Conservation (phyloP, 2,888 invertebrate genomes). For the Pachliopta kotzebuea region DNA sequence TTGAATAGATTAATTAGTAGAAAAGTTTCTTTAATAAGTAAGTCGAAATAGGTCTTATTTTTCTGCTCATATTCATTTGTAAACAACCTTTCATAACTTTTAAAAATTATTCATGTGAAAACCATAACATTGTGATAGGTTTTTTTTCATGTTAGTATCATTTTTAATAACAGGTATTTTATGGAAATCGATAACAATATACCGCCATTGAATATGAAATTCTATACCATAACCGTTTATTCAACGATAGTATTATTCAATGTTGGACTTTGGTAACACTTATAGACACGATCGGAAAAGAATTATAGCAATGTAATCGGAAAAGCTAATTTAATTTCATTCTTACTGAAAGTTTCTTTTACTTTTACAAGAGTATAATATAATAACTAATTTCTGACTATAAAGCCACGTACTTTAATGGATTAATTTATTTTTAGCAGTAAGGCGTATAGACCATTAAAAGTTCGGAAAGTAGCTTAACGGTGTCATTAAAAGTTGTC, state of each 20-base stretch:
- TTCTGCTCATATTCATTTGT: too few species aligned
- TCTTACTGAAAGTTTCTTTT: not conserved
- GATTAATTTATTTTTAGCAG: not conserved
- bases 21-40: too few species aligned
- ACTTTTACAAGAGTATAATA: not conserved
- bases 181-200: conserved; percentile 16
- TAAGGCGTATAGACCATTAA: not conserved
- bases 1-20: not conserved
- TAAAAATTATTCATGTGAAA: conserved; percentile 4
- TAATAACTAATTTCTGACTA: not conserved
- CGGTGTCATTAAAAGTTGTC: not conserved
- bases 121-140: conserved; percentile 1
- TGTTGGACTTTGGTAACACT: conserved; percentile 3
- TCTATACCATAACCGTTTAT: conserved; percentile 18
- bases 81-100: not conserved
- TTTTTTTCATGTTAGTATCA: conserved; percentile 6
- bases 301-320: not conserved
- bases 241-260: conserved; percentile 20
- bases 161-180: conserved; percentile 14
- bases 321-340: not conserved
- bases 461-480: not conserved
- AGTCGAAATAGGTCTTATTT: too few species aligned
- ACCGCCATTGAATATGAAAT: conserved; percentile 22
- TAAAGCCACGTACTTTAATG: not conserved
- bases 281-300: not conserved